Conservation (phyloP, 2,113 vertebrate genomes). For the Xiphorhynchus elegans region DNA sequence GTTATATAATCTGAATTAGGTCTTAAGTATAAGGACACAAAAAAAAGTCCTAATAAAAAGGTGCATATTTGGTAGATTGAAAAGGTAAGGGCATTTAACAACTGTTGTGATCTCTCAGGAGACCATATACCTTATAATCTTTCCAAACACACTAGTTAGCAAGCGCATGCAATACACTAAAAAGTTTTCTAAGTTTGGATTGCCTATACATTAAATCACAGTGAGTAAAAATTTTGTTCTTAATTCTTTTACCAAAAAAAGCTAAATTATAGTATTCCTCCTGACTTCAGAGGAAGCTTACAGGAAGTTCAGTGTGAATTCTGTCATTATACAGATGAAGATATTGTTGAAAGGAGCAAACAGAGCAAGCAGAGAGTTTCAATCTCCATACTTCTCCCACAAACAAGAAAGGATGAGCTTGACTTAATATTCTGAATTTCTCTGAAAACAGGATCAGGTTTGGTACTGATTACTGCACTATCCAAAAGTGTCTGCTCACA, state of each 20-base stretch:
- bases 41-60: background rate
- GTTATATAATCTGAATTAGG: background rate
- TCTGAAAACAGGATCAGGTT: background rate
- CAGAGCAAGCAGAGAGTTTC: background rate
- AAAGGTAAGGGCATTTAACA: background rate
- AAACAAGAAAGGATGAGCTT: background rate
- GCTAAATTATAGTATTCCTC: background rate
- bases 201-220: background rate
- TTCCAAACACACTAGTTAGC: background rate
- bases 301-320: background rate
- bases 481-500: background rate
- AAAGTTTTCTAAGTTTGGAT: background rate
- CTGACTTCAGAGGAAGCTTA: background rate
- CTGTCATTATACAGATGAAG: background rate
- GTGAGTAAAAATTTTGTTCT: background rate
- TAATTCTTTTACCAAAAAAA: background rate
- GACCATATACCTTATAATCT: background rate
- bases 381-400: background rate
- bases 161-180: background rate
- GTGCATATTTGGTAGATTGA: background rate
- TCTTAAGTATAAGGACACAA: background rate
- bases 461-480: background rate
- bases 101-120: background rate
- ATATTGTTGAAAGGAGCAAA: background rate
- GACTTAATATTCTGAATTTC: background rate